Conservation (phyloP, 1,140 invertebrate species). For the Condylostylus longicornis region DNA sequence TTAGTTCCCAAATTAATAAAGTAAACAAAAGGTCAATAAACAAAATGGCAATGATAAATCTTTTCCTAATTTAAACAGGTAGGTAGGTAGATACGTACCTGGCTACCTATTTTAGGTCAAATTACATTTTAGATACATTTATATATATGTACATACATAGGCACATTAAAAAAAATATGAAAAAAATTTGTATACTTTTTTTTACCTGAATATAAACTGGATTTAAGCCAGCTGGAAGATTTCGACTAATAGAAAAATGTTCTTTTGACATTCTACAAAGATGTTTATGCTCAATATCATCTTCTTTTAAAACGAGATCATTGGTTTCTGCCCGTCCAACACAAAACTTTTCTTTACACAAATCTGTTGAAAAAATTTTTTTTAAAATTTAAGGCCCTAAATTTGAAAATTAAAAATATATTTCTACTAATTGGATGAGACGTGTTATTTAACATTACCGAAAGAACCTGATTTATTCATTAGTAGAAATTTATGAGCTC, state of each 20-base stretch:
- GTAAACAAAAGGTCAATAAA: too few species aligned
- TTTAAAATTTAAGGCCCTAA: conserved; percentile 3
- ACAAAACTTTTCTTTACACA: conserved; percentile 24
- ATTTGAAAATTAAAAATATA: conserved; percentile 6
- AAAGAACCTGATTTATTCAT: conserved; percentile 23
- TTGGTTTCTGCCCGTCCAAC: conserved; percentile 25
- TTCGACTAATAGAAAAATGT: conserved; percentile 24
- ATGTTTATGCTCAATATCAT: conserved; percentile 26
- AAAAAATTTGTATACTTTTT: neutral
- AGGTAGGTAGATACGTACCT: too few species aligned
- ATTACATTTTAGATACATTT: neutral
- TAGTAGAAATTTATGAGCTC: conserved; percentile 24
- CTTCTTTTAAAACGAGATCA: conserved; percentile 22
- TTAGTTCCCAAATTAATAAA: too few species aligned
- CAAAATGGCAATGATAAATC: neutral
- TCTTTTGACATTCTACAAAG: conserved; percentile 29
- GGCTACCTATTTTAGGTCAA: too few species aligned
- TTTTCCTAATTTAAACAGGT: neutral
- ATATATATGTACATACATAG: neutral
- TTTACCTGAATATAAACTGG: conserved; percentile 29
- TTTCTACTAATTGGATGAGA: neutral
- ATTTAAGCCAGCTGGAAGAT: conserved; percentile 23
- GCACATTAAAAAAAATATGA: conserved; percentile 3
- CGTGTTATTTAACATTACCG: conserved; percentile 18
- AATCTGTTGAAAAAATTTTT: conserved; percentile 13